These are phyloP conservation scores for Pterocles burchelli DNA, from an alignment of 2,113 vertebrate genomes.

Conservation along the genomic window DNA sequence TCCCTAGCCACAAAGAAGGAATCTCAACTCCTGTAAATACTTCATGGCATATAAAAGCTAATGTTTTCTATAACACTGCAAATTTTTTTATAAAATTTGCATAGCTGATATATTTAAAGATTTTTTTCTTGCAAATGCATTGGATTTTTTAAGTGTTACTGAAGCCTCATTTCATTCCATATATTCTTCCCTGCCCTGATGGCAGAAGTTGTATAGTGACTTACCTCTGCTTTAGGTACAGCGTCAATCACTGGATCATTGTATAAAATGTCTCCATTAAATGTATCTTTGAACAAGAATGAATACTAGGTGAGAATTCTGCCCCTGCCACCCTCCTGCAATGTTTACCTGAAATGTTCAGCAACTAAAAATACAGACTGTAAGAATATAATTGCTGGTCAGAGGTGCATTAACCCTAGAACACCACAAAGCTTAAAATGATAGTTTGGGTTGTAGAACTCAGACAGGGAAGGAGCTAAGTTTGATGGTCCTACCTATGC, in stretches of 20 bases:
- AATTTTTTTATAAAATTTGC: background rate
- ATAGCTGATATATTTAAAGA: background rate
- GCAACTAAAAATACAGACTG: background rate
- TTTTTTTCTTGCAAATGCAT: background rate
- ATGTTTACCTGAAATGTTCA: background rate
- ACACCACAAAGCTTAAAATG: background rate
- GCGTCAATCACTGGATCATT: background rate
- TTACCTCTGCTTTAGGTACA: background rate
- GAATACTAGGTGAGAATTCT: background rate
- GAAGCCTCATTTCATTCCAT: background rate
- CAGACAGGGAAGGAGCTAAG: background rate
- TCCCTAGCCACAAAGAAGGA: background rate
- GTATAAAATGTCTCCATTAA: background rate
- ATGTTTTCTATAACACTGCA: background rate
- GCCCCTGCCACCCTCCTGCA: accelerated
- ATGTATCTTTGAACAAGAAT: background rate
- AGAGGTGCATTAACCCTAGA: background rate
- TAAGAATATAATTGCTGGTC: background rate
- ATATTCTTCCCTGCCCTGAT: background rate
- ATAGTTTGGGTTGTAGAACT: background rate
- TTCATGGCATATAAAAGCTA: background rate
- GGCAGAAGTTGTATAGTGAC: background rate
- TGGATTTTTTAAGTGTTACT: background rate
- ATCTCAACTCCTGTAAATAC: background rate
- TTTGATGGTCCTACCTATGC: background rate